phyloP scores from a whole-genome alignment of 2,888 invertebrate genomes.

The Apamea monoglypha region DNA sequence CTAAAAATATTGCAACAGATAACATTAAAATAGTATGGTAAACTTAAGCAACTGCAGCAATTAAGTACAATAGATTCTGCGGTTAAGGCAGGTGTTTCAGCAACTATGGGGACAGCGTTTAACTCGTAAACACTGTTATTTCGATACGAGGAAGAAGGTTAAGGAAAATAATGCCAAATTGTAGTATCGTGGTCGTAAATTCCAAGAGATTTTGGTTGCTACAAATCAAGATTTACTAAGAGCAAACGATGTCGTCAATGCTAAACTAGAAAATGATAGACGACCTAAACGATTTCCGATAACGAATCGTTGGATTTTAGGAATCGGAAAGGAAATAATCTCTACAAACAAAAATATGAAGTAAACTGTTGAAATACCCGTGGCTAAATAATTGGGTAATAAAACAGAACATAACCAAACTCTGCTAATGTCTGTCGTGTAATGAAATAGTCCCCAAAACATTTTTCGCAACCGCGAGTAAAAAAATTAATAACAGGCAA shows the following conservation, averaged over 20 bases:
- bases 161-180: slow-evolving; percentile 3
- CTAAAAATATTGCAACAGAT: slow-evolving; percentile 28
- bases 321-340: neutral
- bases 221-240: slow-evolving; percentile 6
- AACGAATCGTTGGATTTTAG: slow-evolving; percentile 1
- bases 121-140: slow-evolving; percentile 43
- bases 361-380: neutral
- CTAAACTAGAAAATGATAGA: slow-evolving; percentile 16
- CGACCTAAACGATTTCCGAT: slow-evolving; percentile 44
- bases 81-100: slow-evolving; percentile 54
- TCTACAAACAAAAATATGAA: neutral
- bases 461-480: slow-evolving; percentile 42
- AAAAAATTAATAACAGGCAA: slow-evolving; percentile 77
- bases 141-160: slow-evolving; percentile 17
- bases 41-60: slow-evolving; percentile 47
- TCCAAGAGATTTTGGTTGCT: neutral
- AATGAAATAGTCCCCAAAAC: slow-evolving; percentile 40
- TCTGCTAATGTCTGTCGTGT: slow-evolving; percentile 17
- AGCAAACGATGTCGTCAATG: slow-evolving; percentile 12
- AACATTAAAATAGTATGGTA: slow-evolving; percentile 18
- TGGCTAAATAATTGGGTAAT: neutral
- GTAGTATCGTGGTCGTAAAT: neutral
- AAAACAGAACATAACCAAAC: slow-evolving; percentile 1
- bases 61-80: slow-evolving; percentile 51
- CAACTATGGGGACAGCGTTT: slow-evolving; percentile 31